Conservation (phyloP, 2,113 vertebrate genomes). For the Fulica atra region DNA sequence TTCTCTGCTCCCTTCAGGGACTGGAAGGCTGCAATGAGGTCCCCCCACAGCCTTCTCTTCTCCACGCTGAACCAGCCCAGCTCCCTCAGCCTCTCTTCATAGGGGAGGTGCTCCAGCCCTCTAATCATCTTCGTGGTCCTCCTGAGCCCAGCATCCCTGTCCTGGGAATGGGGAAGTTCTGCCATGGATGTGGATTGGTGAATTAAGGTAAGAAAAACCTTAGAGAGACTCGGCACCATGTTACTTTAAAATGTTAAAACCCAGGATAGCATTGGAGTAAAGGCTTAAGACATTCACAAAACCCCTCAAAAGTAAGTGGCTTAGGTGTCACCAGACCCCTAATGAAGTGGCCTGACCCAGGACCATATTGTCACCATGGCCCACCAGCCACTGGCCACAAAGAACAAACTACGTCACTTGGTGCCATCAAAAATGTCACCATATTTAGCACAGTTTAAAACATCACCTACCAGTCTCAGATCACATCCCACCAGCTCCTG, state of each 20-base stretch:
- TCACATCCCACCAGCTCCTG: neutral
- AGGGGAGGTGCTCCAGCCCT: no score
- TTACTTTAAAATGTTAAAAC: neutral
- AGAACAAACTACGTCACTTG: neutral
- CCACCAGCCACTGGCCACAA: neutral
- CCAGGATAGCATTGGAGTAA: neutral
- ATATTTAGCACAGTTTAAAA: neutral
- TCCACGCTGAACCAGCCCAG: no score
- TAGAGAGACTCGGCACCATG: neutral
- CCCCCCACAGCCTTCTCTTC: no score
- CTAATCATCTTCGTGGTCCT: no score
- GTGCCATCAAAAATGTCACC: neutral
- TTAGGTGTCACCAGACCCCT: neutral
- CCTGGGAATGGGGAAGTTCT: neutral
- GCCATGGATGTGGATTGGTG: neutral
- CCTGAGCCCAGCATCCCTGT: neutral
- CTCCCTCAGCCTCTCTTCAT: no score
- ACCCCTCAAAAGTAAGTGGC: neutral
- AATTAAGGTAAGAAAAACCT: neutral
- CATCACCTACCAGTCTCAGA: fast-evolving
- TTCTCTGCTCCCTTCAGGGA: no score
- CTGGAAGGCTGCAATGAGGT: no score
- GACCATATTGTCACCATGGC: neutral
- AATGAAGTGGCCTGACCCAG: neutral
- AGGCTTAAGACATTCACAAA: neutral